Conservation (phyloP, 2,888 invertebrate genomes). For the Zonitis immaculata region DNA sequence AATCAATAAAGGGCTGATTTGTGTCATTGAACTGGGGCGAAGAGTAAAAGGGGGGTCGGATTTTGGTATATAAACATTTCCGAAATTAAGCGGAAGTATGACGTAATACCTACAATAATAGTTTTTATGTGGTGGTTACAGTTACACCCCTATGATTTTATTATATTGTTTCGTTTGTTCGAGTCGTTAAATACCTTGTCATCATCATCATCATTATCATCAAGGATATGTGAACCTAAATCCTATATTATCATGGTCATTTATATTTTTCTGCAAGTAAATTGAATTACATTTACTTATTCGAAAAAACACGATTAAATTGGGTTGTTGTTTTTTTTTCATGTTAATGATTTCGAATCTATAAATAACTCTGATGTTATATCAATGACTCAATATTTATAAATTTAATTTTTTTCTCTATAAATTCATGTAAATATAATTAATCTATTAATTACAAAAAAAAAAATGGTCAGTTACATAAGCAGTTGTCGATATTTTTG, state of each 20-base stretch:
- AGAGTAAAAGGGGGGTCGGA: background rate
- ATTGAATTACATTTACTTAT: too few relatives aligned
- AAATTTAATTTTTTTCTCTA: background rate
- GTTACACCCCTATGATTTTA: too few relatives aligned
- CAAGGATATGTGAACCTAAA: too few relatives aligned
- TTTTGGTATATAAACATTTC: conserved; percentile 1
- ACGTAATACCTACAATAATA: background rate
- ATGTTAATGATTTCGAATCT: background rate
- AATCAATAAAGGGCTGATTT: conserved; percentile 9
- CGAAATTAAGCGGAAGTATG: background rate
- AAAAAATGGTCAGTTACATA: too few relatives aligned
- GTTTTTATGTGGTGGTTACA: background rate
- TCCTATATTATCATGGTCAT: too few relatives aligned
- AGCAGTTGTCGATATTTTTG: too few relatives aligned
- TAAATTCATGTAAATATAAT: too few relatives aligned
- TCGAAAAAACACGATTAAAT: too few relatives aligned
- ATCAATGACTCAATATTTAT: background rate
- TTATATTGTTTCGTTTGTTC: background rate
- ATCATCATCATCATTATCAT: too few relatives aligned
- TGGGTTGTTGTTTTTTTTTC: background rate
- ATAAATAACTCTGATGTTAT: background rate
- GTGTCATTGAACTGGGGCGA: conserved; percentile 21
- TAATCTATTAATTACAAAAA: too few relatives aligned
- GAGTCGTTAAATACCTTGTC: background rate
- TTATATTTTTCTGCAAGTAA: too few relatives aligned